Evolutionary conservation across 1,140 invertebrate species (phyloP).

Genomic region (Paraescarpia echinospica): DNA sequence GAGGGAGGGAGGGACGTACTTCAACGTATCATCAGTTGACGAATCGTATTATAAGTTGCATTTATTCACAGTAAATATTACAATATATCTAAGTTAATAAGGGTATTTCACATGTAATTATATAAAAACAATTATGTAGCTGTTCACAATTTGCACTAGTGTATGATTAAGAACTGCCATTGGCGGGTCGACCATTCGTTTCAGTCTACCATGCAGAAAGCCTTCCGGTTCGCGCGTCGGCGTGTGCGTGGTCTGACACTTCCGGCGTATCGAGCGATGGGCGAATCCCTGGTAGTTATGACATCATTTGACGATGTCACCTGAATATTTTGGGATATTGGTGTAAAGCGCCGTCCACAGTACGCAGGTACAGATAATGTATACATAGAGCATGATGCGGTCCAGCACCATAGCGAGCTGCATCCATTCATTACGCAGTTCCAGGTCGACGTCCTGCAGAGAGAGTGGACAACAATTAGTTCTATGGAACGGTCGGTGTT

Average conservation of each 20-base stretch:
- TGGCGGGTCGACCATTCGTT: background rate
- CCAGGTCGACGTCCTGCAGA: background rate
- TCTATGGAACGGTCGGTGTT: too few species aligned
- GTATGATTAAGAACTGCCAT: background rate
- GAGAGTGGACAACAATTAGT: background rate
- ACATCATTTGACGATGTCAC: background rate
- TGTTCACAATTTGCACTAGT: background rate
- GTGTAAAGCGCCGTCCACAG: background rate
- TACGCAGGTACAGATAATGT: background rate
- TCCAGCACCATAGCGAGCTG: conserved; percentile 15
- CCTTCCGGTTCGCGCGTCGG: background rate
- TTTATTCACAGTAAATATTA: too few species aligned
- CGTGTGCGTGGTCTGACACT: background rate
- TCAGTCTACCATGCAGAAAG: background rate
- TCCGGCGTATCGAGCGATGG: background rate
- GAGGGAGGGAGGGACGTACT: too few species aligned
- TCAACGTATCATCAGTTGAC: too few species aligned
- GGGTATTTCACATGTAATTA: background rate
- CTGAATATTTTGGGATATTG: background rate
- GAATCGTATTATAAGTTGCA: too few species aligned
- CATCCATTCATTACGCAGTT: background rate
- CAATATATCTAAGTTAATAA: too few species aligned
- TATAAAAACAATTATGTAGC: background rate
- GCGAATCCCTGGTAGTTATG: background rate
- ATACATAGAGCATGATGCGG: background rate